phyloP scores from a whole-genome alignment of 2,113 vertebrate genomes.

The Canis aureus region DNA sequence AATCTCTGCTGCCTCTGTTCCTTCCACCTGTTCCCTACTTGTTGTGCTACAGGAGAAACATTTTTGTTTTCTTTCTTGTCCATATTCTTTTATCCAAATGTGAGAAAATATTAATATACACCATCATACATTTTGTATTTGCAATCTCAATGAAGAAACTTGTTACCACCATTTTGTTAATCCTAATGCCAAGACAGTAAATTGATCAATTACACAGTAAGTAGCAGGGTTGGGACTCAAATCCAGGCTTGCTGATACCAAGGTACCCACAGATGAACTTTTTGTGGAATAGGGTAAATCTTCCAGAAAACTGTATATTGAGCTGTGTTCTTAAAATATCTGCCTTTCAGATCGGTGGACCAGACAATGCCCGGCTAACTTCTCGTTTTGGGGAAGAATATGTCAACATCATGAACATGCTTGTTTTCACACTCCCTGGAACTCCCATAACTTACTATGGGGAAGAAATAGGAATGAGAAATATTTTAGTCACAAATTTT shows the following conservation, averaged over 20 bases:
- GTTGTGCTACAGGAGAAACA: background rate
- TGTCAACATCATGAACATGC: conserved; percentile 93
- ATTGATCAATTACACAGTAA: background rate
- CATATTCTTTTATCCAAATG: background rate
- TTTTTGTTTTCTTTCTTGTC: conserved; percentile 37
- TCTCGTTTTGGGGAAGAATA: conserved; percentile 92
- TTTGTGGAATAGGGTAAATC: background rate
- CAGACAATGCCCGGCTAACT: conserved; percentile 90
- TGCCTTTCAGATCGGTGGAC: conserved; percentile 92
- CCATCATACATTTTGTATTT: background rate
- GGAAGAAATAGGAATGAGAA: conserved; percentile 97
- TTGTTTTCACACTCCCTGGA: conserved; percentile 96
- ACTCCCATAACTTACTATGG: conserved; percentile 97
- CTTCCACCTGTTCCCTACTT: background rate
- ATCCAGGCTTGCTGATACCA: background rate
- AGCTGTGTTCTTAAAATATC: background rate
- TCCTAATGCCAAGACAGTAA: background rate
- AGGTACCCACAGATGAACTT: background rate
- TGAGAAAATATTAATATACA: background rate
- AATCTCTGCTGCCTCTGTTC: background rate
- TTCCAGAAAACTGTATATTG: background rate
- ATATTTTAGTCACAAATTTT: conserved; percentile 49
- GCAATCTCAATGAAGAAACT: background rate
- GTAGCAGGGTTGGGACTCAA: background rate
- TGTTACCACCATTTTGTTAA: background rate